Evolutionary conservation across 1,140 invertebrate species (phyloP).

Genomic region (Drosophila subobscura): DNA sequence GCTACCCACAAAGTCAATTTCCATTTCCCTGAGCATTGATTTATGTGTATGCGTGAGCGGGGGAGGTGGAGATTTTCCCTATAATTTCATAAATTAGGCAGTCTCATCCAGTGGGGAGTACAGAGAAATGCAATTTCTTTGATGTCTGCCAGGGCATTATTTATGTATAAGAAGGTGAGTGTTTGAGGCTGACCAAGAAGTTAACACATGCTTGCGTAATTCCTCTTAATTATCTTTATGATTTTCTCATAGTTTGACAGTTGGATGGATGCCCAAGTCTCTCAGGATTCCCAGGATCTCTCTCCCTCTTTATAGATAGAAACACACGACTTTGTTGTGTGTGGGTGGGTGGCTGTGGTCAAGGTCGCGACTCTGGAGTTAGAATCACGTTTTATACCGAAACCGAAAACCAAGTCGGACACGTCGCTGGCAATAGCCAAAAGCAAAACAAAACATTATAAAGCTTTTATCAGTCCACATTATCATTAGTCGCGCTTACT

Average conservation of each 20-base stretch:
- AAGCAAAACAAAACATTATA: slow-evolving; percentile 58
- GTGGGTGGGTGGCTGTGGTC: slow-evolving; percentile 12
- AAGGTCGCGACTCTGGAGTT: slow-evolving; percentile 43
- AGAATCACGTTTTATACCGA: slow-evolving; percentile 56
- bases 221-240: slow-evolving; percentile 52
- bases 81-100: slow-evolving; percentile 49
- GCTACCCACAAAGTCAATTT: slow-evolving; percentile 38
- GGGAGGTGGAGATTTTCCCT: neutral
- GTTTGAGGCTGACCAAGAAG: slow-evolving; percentile 24
- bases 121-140: slow-evolving; percentile 63
- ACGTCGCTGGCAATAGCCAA: slow-evolving; percentile 41
- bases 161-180: slow-evolving; percentile 22
- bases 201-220: slow-evolving; percentile 32
- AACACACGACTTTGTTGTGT: slow-evolving; percentile 7
- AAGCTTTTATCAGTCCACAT: slow-evolving; percentile 72
- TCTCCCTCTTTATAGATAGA: neutral
- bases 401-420: slow-evolving; percentile 37
- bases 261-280: slow-evolving; percentile 13
- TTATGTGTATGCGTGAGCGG: slow-evolving; percentile 34
- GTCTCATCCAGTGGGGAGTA: slow-evolving; percentile 34
- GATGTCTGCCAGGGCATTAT: slow-evolving; percentile 48
- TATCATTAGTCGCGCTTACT: slow-evolving; percentile 54
- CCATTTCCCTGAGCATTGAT: slow-evolving; percentile 55
- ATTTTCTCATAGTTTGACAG: slow-evolving; percentile 40
- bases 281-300: slow-evolving; percentile 9